Conservation (phyloP, 2,113 vertebrate species). For the Coptodon rendalli region DNA sequence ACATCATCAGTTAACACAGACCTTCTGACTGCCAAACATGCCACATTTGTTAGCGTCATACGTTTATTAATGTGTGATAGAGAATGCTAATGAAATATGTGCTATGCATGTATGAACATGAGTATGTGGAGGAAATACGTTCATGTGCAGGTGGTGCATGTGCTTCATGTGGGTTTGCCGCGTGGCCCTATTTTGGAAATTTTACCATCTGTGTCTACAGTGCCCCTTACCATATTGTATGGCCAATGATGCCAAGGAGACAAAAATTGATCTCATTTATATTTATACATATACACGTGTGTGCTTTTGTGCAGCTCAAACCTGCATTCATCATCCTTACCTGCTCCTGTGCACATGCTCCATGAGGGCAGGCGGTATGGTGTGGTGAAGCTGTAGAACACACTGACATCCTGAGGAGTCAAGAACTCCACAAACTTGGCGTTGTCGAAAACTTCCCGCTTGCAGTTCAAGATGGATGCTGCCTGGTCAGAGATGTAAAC, state of each 20-base stretch:
- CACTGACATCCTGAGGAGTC: slow-evolving; percentile 87
- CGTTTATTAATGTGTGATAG: background rate
- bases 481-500: slow-evolving; percentile 93
- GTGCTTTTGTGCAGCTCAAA: background rate
- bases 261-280: background rate
- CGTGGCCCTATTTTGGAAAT: slow-evolving; percentile 44
- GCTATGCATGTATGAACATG: background rate
- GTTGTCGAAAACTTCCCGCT: slow-evolving; percentile 79
- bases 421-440: slow-evolving; percentile 94
- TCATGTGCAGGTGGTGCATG: background rate
- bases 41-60: background rate
- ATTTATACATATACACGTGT: background rate
- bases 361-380: slow-evolving; percentile 87
- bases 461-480: slow-evolving; percentile 83
- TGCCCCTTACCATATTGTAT: background rate
- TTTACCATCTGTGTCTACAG: background rate
- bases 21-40: background rate
- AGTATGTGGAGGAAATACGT: background rate
- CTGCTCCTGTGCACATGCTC: slow-evolving; percentile 83
- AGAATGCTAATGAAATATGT: slow-evolving; percentile 24
- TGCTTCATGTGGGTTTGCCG: slow-evolving; percentile 72
- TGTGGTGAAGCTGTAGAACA: slow-evolving; percentile 91
- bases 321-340: slow-evolving; percentile 49
- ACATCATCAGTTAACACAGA: background rate
- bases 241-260: background rate